Conservation (phyloP, 2,797 vertebrate genomes). For the Diglossa cyanea region DNA sequence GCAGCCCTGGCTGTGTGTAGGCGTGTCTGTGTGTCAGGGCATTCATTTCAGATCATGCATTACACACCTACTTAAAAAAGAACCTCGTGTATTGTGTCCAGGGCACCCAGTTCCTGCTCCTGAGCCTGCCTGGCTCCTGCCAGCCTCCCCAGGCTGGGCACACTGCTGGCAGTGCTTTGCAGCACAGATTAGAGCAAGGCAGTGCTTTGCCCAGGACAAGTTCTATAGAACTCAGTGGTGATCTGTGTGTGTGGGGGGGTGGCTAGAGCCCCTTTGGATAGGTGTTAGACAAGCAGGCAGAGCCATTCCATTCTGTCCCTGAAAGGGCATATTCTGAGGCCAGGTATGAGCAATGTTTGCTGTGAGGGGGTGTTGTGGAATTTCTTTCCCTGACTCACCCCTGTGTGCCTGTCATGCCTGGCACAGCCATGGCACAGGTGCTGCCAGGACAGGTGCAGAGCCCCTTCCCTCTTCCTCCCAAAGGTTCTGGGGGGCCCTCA, state of each 20-base stretch:
- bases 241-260: rapidly evolving
- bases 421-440: rapidly evolving
- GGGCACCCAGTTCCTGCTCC: neutral
- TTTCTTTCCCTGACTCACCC: neutral
- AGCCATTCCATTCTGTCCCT: neutral
- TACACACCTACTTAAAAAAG: neutral
- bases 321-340: neutral
- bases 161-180: neutral
- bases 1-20: rapidly evolving
- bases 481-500: neutral
- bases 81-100: neutral
- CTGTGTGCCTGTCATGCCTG: neutral
- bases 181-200: neutral
- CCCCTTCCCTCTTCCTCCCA: neutral
- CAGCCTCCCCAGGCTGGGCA: neutral
- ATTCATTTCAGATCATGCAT: neutral
- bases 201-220: rapidly evolving
- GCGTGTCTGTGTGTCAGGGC: neutral
- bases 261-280: neutral
- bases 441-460: neutral
- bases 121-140: neutral
- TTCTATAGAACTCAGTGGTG: rapidly evolving
- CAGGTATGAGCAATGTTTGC: neutral
- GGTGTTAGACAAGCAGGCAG: neutral
- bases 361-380: neutral